phyloP scores from a whole-genome alignment of 2,888 invertebrate species.

The Dryocosmus kuriphilus region DNA sequence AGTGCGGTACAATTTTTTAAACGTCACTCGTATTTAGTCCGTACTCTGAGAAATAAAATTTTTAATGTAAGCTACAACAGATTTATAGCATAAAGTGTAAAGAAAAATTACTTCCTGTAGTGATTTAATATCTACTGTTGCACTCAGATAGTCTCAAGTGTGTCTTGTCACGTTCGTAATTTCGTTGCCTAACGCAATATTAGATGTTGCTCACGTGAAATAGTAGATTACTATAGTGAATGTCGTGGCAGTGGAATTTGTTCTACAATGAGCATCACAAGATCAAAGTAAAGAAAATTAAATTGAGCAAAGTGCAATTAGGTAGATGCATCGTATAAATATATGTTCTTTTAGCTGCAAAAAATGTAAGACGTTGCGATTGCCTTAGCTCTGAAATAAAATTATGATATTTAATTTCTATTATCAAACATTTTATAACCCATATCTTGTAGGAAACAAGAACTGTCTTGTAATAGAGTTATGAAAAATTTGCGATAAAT shows the following conservation, averaged over 20 bases:
- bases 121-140: background rate
- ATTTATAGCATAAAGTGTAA: conserved; percentile 1
- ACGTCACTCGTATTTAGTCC: background rate
- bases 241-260: background rate
- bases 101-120: background rate
- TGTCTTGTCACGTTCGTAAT: conserved; percentile 1
- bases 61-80: background rate
- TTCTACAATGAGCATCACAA: background rate
- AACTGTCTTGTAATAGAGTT: too few species aligned
- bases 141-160: background rate
- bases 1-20: background rate
- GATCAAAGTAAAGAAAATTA: background rate
- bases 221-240: background rate
- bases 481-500: too few species aligned
- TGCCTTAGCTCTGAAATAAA: too few species aligned
- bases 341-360: too few species aligned
- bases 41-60: background rate
- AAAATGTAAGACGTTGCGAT: too few species aligned
- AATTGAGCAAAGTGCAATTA: background rate
- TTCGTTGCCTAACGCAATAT: background rate
- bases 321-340: background rate
- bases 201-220: background rate
- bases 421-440: too few species aligned
- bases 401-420: too few species aligned
- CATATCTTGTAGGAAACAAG: too few species aligned